phyloP scores from a whole-genome alignment of 2,888 invertebrate genomes.

The Sialis fuliginosa region DNA sequence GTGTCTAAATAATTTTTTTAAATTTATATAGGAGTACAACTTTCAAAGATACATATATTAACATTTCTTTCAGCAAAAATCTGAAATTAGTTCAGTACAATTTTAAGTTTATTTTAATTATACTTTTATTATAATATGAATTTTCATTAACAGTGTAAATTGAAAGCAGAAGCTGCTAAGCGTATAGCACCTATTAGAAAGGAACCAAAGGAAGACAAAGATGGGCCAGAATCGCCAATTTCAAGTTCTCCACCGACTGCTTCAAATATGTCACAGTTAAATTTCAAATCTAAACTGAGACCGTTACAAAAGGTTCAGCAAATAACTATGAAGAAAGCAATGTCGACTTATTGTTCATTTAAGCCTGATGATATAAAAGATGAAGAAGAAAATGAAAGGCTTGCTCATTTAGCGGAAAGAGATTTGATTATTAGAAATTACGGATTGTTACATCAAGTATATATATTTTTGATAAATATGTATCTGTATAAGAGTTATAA shows the following conservation, averaged over 20 bases:
- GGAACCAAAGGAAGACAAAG: constrained; percentile 8
- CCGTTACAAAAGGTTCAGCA: not conserved
- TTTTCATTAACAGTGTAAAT: constrained; percentile 20
- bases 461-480: constrained; percentile 1
- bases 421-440: constrained; percentile 51
- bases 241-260: constrained; percentile 1
- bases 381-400: constrained; percentile 53
- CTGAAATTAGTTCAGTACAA: too few relatives aligned
- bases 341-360: constrained; percentile 25
- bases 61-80: too few relatives aligned
- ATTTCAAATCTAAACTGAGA: not conserved
- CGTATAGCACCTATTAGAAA: constrained; percentile 21
- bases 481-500: not conserved
- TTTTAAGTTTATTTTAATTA: constrained; percentile 3
- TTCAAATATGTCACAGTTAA: constrained; percentile 5
- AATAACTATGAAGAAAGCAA: not conserved
- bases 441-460: constrained; percentile 46
- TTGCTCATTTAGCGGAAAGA: constrained; percentile 43
- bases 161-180: constrained; percentile 38
- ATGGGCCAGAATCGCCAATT: constrained; percentile 9
- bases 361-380: constrained; percentile 48
- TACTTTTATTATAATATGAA: constrained; percentile 18
- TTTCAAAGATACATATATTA: too few relatives aligned
- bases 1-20: too few relatives aligned
- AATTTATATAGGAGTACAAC: too few relatives aligned